phyloP scores from a whole-genome alignment of 1,140 invertebrate species.

The Venturia canescens region DNA sequence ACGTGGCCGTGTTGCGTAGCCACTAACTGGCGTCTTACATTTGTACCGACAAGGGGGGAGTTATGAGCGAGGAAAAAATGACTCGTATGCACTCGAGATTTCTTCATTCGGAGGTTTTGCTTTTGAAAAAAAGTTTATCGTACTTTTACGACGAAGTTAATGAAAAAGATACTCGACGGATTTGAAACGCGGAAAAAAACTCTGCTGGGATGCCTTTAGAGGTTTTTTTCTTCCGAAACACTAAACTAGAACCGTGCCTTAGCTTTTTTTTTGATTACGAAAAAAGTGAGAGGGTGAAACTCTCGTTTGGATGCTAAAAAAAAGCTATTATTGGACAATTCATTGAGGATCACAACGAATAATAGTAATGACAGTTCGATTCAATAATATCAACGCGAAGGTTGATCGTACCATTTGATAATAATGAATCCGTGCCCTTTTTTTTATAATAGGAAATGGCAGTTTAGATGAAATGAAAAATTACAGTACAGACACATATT shows the following conservation, averaged over 20 bases:
- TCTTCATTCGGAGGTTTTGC: background rate
- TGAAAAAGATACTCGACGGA: background rate
- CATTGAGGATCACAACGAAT: background rate
- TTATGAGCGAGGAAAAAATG: background rate
- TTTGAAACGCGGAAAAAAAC: background rate
- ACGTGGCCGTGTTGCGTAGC: background rate
- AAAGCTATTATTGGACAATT: background rate
- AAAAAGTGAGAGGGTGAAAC: background rate
- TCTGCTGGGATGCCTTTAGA: constrained; percentile 71
- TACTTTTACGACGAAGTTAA: background rate
- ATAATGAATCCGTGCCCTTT: background rate
- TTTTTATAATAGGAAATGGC: background rate
- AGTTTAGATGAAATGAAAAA: constrained; percentile 3
- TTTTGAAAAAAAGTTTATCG: background rate
- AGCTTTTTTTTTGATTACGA: constrained; percentile 25
- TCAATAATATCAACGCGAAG: background rate
- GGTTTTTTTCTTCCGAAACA: constrained; percentile 54
- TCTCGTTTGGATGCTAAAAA: background rate
- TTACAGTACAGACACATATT: constrained; percentile 30
- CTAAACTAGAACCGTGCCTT: constrained; percentile 53
- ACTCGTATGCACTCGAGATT: background rate
- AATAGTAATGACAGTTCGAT: background rate
- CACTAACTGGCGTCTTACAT: background rate
- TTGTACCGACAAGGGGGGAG: no score
- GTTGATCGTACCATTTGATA: constrained; percentile 25